Base-by-base conservation (phyloP, 2,113 vertebrate species). In the Nicator chloris region DNA sequence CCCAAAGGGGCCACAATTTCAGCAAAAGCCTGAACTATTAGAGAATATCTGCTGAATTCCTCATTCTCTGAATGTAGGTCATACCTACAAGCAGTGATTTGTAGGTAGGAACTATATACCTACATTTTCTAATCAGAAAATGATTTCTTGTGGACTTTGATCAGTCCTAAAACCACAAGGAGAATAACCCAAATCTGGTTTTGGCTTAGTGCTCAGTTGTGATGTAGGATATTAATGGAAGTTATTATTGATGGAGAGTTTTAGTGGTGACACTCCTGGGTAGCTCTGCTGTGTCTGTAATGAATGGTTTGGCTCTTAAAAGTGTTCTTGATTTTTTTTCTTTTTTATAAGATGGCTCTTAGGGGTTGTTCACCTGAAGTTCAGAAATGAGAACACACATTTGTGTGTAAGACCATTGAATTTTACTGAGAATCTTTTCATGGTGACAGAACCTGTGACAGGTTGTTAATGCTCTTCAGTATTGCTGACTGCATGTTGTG, bases 41-140 rank as follows among this genome's bases (percentile, higher is more conserved):
- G 28, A 60, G 54, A 50, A 7, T 24, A 18, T 59, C 15, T 76
- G 24, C 51, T 42, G 44, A 18, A 40, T 53, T 80, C 17, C 19
- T 61, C 1, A 0, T 33, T n/a, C 35, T 86, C 14, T 72, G 40
- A 45, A 8, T 18, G 3, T 0, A 6, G 49, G 15, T 57, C 39
- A 4, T 31, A 6, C 12, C 59, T 80, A 13, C 30, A 16, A 70
- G 18, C 61, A 61, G 1, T 33, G 16, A 10, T 37, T 37, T 45
- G 33, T 18, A 15, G 60, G 33, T 44, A 30, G 44, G 39, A 30
- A 7, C 26, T 54, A 2, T 9, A 15, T 19, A 54, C 39, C 26
- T 19, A 7, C 20, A 24, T 37, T 80, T 31, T 30, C 20, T 45
- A 31, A 54, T 54, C 20, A 54, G 33, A 15, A 65, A 7, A 35